Evolutionary conservation across 2,888 invertebrate genomes (phyloP).

Genomic region (Byasa hedistus): DNA sequence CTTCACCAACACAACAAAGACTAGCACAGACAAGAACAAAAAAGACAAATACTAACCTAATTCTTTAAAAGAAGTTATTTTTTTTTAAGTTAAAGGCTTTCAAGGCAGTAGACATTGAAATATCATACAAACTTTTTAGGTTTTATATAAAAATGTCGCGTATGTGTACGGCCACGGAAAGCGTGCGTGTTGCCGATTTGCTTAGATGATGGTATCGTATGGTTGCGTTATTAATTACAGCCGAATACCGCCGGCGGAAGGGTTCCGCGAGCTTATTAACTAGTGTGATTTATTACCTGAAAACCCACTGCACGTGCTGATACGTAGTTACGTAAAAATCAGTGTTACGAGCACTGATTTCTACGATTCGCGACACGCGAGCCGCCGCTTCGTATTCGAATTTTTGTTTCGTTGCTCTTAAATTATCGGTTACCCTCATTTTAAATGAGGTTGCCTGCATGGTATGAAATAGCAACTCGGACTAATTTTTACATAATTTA

Average conservation of each 20-base stretch:
- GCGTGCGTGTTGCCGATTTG: slow-evolving; percentile 32
- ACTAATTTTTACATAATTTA: too few species aligned
- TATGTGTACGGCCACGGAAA: slow-evolving; percentile 24
- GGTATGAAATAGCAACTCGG: slow-evolving; percentile 4
- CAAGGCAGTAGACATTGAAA: too few species aligned
- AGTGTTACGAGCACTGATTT: slow-evolving; percentile 49
- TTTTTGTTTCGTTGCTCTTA: slow-evolving; percentile 23
- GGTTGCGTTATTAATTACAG: slow-evolving; percentile 71
- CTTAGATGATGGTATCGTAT: slow-evolving; percentile 58
- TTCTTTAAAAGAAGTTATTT: too few species aligned
- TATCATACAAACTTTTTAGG: too few species aligned
- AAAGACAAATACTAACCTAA: too few species aligned
- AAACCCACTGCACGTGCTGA: slow-evolving; percentile 66
- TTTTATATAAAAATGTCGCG: too few species aligned
- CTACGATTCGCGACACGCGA: slow-evolving; percentile 67
- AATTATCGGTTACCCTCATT: slow-evolving; percentile 25
- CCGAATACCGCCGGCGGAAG: slow-evolving; percentile 58
- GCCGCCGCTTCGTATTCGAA: slow-evolving; percentile 27
- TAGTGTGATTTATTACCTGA: slow-evolving; percentile 67
- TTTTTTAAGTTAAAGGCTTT: too few species aligned
- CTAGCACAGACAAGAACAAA: too few species aligned
- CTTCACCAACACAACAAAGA: too few species aligned
- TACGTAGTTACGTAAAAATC: slow-evolving; percentile 61
- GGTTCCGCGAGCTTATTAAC: slow-evolving; percentile 66
- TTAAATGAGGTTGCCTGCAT: slow-evolving; percentile 24